Conservation (phyloP, 2,113 vertebrate genomes). For the Grantiella picta region DNA sequence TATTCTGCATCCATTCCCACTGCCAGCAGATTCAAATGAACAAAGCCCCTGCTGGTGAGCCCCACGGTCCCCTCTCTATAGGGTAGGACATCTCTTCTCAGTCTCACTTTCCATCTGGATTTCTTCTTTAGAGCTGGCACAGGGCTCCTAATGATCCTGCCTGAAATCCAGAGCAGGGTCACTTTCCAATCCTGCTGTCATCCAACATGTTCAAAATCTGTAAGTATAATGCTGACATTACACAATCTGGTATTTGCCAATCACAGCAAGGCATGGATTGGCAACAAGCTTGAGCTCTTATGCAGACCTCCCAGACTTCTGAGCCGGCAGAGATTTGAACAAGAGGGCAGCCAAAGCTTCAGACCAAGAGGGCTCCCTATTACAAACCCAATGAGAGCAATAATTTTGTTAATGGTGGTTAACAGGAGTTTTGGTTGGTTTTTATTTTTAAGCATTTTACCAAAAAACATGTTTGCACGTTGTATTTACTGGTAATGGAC, state of each 20-base stretch:
- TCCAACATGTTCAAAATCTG: background rate
- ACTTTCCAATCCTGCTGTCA: background rate
- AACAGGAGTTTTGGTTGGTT: background rate
- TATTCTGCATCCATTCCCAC: background rate
- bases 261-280: background rate
- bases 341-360: background rate
- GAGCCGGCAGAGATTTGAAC: background rate
- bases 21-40: accelerated
- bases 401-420: background rate
- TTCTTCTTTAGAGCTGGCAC: background rate
- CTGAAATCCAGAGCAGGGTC: background rate
- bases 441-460: background rate
- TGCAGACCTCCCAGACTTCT: background rate
- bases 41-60: background rate
- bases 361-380: background rate
- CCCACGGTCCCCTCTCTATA: background rate
- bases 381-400: background rate
- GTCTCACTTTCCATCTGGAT: background rate
- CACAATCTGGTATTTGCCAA: background rate
- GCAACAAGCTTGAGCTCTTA: background rate
- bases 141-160: background rate
- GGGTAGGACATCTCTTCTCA: background rate
- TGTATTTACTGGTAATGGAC: background rate
- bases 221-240: background rate
- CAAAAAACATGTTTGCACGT: accelerated